phyloP scores from a whole-genome alignment of 2,888 invertebrate genomes.

The Spilosoma lubricipeda region DNA sequence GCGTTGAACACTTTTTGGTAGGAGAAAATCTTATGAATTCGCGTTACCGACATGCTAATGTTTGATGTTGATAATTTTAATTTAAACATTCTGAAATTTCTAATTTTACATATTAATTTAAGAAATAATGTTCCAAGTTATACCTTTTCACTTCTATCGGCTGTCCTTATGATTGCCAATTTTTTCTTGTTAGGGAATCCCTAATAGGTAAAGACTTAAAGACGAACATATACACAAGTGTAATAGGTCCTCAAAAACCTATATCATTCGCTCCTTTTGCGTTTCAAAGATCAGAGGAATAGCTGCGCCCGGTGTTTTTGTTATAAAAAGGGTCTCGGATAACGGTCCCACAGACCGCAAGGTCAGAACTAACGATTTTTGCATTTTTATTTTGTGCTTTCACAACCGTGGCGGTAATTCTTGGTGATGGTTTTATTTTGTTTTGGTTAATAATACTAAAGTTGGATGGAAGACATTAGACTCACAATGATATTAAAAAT shows the following conservation, averaged over 20 bases:
- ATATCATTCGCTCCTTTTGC: constrained; percentile 77
- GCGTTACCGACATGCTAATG: no score
- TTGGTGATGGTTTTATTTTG: constrained; percentile 31
- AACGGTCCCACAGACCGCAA: constrained; percentile 64
- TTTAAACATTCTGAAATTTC: no score
- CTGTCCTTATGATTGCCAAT: no score
- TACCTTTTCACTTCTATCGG: no score
- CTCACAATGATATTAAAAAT: no score
- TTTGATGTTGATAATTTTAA: no score
- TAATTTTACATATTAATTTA: no score
- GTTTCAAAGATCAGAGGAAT: constrained; percentile 81
- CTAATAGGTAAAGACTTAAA: background rate
- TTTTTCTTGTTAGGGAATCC: no score
- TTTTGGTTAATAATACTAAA: constrained; percentile 1
- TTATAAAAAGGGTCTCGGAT: constrained; percentile 65
- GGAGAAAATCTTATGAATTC: no score
- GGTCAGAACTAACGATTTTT: constrained; percentile 76
- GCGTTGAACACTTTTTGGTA: no score
- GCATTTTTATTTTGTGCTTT: constrained; percentile 58
- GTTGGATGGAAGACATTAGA: no score
- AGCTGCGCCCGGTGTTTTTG: constrained; percentile 74
- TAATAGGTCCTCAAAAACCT: constrained; percentile 56
- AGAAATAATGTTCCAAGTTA: no score
- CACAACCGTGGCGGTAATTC: constrained; percentile 35
- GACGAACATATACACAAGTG: constrained; percentile 38